A percentile compares a stretch with the other conserved stretches of the same genome.
Evolutionary conservation across 2,113 vertebrate species (phyloP).

Genomic region (Periophthalmodon schlosseri): DNA sequence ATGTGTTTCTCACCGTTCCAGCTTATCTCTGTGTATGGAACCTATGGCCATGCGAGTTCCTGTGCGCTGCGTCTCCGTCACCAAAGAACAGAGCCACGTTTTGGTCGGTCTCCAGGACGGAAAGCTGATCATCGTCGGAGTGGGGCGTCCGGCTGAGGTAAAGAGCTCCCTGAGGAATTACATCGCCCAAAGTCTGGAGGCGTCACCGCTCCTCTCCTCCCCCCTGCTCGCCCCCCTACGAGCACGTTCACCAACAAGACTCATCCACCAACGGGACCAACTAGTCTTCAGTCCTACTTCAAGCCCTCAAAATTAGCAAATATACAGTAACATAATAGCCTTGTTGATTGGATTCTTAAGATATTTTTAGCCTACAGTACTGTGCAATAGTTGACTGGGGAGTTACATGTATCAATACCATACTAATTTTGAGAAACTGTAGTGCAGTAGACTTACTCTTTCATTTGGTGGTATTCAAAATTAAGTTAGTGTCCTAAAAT

Average conservation of each 20-base stretch:
- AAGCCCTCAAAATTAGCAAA: constrained; percentile 45
- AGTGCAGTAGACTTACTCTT: too few relatives aligned
- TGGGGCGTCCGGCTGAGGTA: constrained; percentile 97
- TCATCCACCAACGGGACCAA: constrained; percentile 83
- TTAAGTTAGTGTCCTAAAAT: too few relatives aligned
- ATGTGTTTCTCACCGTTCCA: constrained; percentile 40
- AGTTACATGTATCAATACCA: too few relatives aligned
- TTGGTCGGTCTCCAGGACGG: constrained; percentile 94
- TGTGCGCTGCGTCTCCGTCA: constrained; percentile 89
- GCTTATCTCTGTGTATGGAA: constrained; percentile 82
- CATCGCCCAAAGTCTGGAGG: constrained; percentile 83
- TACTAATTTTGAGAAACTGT: too few relatives aligned
- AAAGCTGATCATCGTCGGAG: constrained; percentile 95
- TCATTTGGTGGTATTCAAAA: too few relatives aligned
- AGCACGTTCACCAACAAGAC: constrained; percentile 82
- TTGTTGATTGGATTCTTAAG: not conserved
- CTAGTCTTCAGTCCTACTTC: constrained; percentile 77
- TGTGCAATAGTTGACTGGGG: not conserved
- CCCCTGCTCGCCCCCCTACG: constrained; percentile 80
- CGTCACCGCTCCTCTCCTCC: constrained; percentile 81
- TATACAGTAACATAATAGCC: not conserved
- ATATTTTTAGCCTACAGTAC: not conserved
- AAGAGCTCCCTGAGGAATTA: constrained; percentile 86
- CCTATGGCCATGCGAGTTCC: constrained; percentile 91
- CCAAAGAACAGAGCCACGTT: constrained; percentile 93